Base-by-base conservation (phyloP, 2,797 vertebrate species). In the Austrolebias charrua region DNA sequence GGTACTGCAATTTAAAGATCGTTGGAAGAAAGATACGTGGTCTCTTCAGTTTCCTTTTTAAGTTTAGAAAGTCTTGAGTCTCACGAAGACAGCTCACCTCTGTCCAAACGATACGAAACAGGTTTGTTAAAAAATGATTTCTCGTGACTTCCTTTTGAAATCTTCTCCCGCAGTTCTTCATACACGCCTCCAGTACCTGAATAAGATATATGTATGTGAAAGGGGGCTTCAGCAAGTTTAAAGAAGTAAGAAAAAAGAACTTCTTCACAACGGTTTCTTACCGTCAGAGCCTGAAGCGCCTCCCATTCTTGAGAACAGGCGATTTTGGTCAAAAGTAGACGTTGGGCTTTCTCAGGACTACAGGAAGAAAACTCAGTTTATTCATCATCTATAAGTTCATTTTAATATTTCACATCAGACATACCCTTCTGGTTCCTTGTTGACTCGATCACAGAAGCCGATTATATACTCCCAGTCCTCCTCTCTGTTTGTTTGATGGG, bases 401-500 rank as follows among this genome's bases (percentile, higher is more conserved):
- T 29, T 44, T 50, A 45, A 54, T 1, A 5, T 24, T 42, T 4
- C n/a, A 2, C n/a, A 56, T 46, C 19, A 29, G 16, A 75, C 87
- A 3, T 79, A 99, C 97, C 97, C 97, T 88, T 99, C 97, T n/a
- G 98, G 90, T 20, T 99, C 97, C 82, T 95, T 98, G 91, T 98
- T 98, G 91, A 99, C 94, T 87, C 98, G 97, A 86, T 99, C 97
- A 85, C 97, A 99, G 92, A 99, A 99, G 74, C 97, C 95, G 0
- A 99, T 98, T 60, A 99, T 98, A 81, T 99, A 99, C 67, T 99
- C 97, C 97, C 97, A 99, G 87, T 99, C 97, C 80, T 99, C 97
- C 73, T 98, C 95, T 60, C 97, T 93, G 88, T 99, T 99, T 59
- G 93, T 94, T 19, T 95, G 96, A 81, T 96, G 98, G 75, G 96